phyloP scores from a whole-genome alignment of 2,113 vertebrate genomes.

The Cololabis saira region DNA sequence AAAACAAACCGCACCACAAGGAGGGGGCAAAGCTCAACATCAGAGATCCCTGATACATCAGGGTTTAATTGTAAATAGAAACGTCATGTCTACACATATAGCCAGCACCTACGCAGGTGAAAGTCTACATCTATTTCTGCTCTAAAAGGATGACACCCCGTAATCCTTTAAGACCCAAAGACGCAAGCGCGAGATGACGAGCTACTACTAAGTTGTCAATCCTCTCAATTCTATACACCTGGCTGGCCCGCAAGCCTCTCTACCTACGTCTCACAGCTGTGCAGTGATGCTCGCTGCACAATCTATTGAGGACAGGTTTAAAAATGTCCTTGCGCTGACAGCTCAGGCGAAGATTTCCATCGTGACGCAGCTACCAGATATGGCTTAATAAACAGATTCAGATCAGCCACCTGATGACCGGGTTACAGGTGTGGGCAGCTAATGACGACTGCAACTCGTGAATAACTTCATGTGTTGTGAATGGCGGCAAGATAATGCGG shows the following conservation, averaged over 20 bases:
- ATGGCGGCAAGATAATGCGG: too few species aligned
- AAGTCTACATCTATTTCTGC: constrained; percentile 57
- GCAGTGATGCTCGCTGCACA: constrained; percentile 12
- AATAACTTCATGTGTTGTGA: constrained; percentile 15
- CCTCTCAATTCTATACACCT: constrained; percentile 38
- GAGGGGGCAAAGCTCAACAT: constrained; percentile 26
- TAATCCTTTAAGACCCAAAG: constrained; percentile 68
- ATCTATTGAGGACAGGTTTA: constrained; percentile 27
- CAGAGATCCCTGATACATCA: constrained; percentile 22
- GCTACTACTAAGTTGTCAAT: constrained; percentile 14
- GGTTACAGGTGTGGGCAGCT: constrained; percentile 4
- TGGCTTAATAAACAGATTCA: not conserved
- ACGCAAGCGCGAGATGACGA: constrained; percentile 33
- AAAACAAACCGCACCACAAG: constrained; percentile 19
- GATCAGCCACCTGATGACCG: not conserved
- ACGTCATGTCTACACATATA: constrained; percentile 36
- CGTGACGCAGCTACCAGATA: constrained; percentile 12
- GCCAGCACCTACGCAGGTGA: constrained; percentile 65
- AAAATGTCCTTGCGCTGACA: not conserved
- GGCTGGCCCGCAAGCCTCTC: constrained; percentile 22
- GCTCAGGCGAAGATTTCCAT: constrained; percentile 9
- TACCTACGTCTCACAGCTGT: not conserved
- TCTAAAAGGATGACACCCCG: not conserved
- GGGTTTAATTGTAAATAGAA: constrained; percentile 15
- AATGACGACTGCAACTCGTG: constrained; percentile 9